A percentile compares a stretch with the other conserved stretches of the same genome.
These are phyloP conservation scores for Brachylomia viminalis DNA, from an alignment of 2,888 invertebrate species.

Conservation along the genomic window DNA sequence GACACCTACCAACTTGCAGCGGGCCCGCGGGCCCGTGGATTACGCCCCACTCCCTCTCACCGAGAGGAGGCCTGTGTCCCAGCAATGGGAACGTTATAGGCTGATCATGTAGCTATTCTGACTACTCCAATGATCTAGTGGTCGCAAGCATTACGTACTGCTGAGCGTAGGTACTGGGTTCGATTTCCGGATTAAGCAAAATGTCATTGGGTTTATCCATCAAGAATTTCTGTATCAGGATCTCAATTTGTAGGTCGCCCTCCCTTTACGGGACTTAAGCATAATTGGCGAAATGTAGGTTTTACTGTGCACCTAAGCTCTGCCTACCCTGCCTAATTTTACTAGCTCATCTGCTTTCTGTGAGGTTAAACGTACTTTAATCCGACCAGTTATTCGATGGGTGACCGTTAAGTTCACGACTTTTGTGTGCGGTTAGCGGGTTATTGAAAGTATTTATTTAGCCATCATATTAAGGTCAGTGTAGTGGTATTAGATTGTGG, in stretches of 20 bases:
- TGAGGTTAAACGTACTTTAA: conserved; percentile 21
- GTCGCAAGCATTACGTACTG: too few species aligned
- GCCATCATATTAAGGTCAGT: background rate
- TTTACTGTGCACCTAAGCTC: background rate
- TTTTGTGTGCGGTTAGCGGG: conserved; percentile 19
- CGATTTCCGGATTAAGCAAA: background rate
- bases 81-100: too few species aligned
- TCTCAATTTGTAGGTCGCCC: too few species aligned
- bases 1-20: too few species aligned
- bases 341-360: background rate
- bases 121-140: too few species aligned
- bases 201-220: background rate
- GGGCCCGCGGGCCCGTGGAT: too few species aligned
- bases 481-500: too few species aligned
- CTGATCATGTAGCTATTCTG: too few species aligned
- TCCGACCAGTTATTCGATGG: conserved; percentile 25
- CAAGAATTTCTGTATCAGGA: background rate
- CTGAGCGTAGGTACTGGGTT: background rate
- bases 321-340: background rate
- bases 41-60: too few species aligned
- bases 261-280: too few species aligned
- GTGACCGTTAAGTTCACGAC: conserved; percentile 27
- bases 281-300: background rate
- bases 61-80: too few species aligned
- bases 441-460: conserved; percentile 2